Evolutionary conservation across 1,140 invertebrate species (phyloP).

Genomic region (Prorops nasuta): DNA sequence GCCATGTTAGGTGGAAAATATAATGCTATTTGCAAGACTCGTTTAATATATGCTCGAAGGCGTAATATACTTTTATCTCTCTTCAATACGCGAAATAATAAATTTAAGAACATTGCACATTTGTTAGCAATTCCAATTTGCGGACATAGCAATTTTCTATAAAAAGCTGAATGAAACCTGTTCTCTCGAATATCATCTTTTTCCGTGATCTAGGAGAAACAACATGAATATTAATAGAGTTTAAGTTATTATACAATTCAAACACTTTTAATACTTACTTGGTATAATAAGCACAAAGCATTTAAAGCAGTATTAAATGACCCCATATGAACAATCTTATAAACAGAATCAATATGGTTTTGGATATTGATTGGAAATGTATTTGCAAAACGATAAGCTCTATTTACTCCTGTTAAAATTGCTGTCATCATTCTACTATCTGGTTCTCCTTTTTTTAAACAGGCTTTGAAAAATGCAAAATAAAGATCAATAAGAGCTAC

Average conservation of each 20-base stretch:
- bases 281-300: conserved; percentile 82
- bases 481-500: conserved; percentile 86
- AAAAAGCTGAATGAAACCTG: conserved; percentile 87
- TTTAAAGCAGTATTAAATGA: conserved; percentile 83
- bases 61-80: conserved; percentile 72
- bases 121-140: conserved; percentile 73
- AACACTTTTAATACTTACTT: conserved; percentile 66
- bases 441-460: conserved; percentile 86
- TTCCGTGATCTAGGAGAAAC: conserved; percentile 42
- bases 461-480: conserved; percentile 93
- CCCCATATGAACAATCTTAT: conserved; percentile 83
- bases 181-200: conserved; percentile 39
- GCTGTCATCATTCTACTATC: conserved; percentile 90
- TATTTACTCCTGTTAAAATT: conserved; percentile 83
- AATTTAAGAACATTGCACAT: conserved; percentile 81
- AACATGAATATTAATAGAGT: not conserved
- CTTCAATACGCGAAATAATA: conserved; percentile 82
- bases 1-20: conserved; percentile 56
- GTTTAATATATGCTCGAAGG: conserved; percentile 84
- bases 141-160: conserved; percentile 80
- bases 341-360: conserved; percentile 80
- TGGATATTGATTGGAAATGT: conserved; percentile 59
- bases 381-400: conserved; percentile 79
- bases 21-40: conserved; percentile 76
- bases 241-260: conserved; percentile 7